A percentile compares a stretch with the other conserved stretches of the same genome.
Evolutionary conservation across 2,797 vertebrate genomes (phyloP).

Genomic region (Phyllotis vaccarum): DNA sequence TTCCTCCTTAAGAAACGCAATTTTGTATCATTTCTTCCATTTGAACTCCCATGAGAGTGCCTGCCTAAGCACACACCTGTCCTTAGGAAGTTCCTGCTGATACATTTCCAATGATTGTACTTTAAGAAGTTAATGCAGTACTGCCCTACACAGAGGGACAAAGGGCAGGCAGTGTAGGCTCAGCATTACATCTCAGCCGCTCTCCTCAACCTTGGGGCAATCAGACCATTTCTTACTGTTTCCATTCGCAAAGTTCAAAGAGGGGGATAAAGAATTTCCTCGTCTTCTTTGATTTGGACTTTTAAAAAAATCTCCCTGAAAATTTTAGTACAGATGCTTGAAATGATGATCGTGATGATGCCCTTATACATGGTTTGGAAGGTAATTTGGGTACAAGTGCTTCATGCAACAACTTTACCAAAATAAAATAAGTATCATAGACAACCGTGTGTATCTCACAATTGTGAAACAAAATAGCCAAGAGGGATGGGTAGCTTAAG

Average conservation of each 20-base stretch:
- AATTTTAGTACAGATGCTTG: neutral
- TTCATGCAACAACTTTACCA: constrained; percentile 2
- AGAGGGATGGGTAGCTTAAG: neutral
- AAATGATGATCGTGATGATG: neutral
- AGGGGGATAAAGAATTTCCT: neutral
- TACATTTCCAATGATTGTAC: neutral
- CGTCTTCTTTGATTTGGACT: constrained; percentile 22
- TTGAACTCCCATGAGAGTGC: constrained; percentile 61
- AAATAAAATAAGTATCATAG: neutral
- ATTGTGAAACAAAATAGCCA: constrained; percentile 28
- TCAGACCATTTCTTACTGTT: neutral
- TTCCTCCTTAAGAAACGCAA: constrained; percentile 78
- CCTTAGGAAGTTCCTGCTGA: constrained; percentile 43
- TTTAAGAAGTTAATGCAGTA: constrained; percentile 58
- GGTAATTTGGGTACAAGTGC: neutral
- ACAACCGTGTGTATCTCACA: neutral
- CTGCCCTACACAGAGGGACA: neutral
- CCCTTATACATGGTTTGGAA: neutral
- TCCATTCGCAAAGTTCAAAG: constrained; percentile 11
- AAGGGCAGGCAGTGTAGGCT: neutral
- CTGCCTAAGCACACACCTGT: constrained; percentile 62
- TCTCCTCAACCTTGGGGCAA: neutral
- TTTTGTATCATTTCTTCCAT: constrained; percentile 80
- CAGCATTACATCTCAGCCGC: neutral
- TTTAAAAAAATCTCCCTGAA: constrained; percentile 43